Conservation (phyloP, 2,888 invertebrate species). For the Parnassius mnemosyne region DNA sequence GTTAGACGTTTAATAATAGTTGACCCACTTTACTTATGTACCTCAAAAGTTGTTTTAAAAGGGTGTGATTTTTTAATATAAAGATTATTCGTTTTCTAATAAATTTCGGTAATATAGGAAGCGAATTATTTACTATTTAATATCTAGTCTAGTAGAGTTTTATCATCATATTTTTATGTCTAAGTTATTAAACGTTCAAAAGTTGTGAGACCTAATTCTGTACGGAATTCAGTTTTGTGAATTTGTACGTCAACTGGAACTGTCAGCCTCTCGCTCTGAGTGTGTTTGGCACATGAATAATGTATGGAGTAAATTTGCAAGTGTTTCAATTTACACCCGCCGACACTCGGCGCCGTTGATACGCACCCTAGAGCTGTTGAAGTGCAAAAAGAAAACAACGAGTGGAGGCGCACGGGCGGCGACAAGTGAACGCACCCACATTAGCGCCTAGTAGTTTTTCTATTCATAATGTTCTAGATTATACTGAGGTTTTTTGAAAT, state of each 20-base stretch:
- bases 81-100: conserved; percentile 47
- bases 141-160: neutral
- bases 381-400: conserved; percentile 76
- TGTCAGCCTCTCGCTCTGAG: conserved; percentile 54
- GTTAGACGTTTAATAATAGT: conserved; percentile 71
- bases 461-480: conserved; percentile 20
- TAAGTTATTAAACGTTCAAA: conserved; percentile 14
- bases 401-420: conserved; percentile 45
- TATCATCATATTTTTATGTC: too few relatives aligned
- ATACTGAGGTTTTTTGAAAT: too few relatives aligned
- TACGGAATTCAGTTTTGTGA: conserved; percentile 51
- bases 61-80: conserved; percentile 64
- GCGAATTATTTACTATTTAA: neutral
- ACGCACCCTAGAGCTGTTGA: conserved; percentile 67
- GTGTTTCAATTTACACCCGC: conserved; percentile 80
- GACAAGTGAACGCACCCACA: conserved; percentile 36
- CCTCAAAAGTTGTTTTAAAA: conserved; percentile 52
- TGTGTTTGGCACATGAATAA: conserved; percentile 77
- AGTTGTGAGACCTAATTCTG: conserved; percentile 40
- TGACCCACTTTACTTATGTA: conserved; percentile 73
- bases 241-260: conserved; percentile 64
- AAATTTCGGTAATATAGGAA: conserved; percentile 24
- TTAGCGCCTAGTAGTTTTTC: conserved; percentile 36
- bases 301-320: conserved; percentile 79
- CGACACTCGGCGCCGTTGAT: conserved; percentile 66